Evolutionary conservation across 2,888 invertebrate genomes (phyloP), one percentile per base, ranked within the genome.

Genomic region (Brachypterus glaber): DNA sequence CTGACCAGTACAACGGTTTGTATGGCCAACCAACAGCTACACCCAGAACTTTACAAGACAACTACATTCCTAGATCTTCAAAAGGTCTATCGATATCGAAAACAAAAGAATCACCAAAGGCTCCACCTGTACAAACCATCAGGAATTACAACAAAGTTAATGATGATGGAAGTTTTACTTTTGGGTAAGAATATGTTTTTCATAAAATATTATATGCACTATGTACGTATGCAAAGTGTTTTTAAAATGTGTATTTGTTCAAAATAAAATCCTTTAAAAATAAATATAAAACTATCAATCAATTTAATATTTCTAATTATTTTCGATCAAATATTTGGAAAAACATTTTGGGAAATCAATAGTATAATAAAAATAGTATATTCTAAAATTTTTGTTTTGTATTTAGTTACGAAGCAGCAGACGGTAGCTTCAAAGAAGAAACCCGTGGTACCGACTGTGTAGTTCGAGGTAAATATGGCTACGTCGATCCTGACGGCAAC

Each of bases 361-460:
- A n/a, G n/a, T n/a, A n/a, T n/a, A n/a, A n/a, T n/a, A n/a, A n/a
- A n/a, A n/a, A n/a, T n/a, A n/a, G n/a, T n/a, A n/a, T n/a, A n/a
- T n/a, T n/a, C n/a, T n/a, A n/a, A n/a, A n/a, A n/a, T n/a, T n/a
- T n/a, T n/a, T n/a, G n/a, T n/a, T n/a, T n/a, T n/a, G n/a, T n/a
- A n/a, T n/a, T n/a, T n/a, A n/a, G n/a, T 24, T 87, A 86, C 64
- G 84, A 85, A 65, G 82, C 84, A 1, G 86, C 84, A 8, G 87
- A 87, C 55, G 87, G 87, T 1, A 82, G 82, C 43, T 88, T 87
- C 70, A 87, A 87, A 57, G 87, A 88, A 57, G 87, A 88, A 62
- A 87, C 86, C 2, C 68, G 87, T 40, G 87, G 86, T 32, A 82
- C 83, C 1, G 87, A 88, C 65, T 88, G 87, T 61, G 85, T 88